phyloP scores from a whole-genome alignment of 2,888 invertebrate genomes.

The Drosophila cognata region DNA sequence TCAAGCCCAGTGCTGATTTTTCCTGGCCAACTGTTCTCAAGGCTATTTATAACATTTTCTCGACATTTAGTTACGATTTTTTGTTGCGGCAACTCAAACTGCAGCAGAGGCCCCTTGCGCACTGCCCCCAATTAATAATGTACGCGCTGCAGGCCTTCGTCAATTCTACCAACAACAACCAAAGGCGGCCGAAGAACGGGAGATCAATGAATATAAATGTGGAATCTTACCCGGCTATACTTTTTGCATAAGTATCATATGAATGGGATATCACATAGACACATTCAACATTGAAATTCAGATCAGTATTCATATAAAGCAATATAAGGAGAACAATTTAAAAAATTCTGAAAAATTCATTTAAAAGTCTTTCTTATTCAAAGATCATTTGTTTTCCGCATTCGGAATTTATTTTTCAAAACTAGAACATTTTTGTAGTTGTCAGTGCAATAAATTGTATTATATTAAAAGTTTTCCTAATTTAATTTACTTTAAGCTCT shows the following conservation, averaged over 20 bases:
- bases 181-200: conserved; percentile 16
- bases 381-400: too few species aligned
- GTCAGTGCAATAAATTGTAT: not conserved
- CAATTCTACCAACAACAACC: conserved; percentile 11
- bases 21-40: conserved; percentile 28
- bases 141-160: conserved; percentile 56
- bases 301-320: not conserved
- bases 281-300: not conserved
- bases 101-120: conserved; percentile 53
- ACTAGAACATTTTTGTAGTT: too few species aligned
- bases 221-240: not conserved
- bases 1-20: conserved; percentile 36
- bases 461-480: not conserved
- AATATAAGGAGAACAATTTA: not conserved
- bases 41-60: conserved; percentile 60
- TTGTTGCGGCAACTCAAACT: conserved; percentile 8
- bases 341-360: not conserved
- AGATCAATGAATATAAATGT: conserved; percentile 18
- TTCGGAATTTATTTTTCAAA: too few species aligned
- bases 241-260: not conserved
- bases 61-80: conserved; percentile 43
- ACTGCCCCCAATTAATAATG: conserved; percentile 60
- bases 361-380: too few species aligned
- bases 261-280: not conserved
- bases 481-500: not conserved